Conservation (phyloP, 2,888 invertebrate species). For the Germaria angustata region DNA sequence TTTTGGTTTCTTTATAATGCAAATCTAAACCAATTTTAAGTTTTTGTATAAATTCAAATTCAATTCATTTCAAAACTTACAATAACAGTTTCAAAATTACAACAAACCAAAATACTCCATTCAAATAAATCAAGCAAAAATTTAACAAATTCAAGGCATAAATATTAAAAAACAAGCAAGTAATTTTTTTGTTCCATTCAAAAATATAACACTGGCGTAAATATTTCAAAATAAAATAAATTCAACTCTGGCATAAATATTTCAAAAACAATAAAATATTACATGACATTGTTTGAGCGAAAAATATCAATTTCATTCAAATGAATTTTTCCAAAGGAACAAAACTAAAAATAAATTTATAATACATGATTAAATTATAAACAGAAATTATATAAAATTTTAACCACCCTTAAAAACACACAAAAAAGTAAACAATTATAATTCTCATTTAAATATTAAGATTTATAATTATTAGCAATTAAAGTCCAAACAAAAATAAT, state of each 20-base stretch:
- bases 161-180: conserved; percentile 58
- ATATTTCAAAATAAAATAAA: conserved; percentile 43
- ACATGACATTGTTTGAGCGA: conserved; percentile 66
- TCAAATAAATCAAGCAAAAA: conserved; percentile 65
- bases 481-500: conserved; percentile 60
- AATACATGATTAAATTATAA: conserved; percentile 56
- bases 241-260: conserved; percentile 48
- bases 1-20: conserved; percentile 56
- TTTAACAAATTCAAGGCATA: conserved; percentile 69
- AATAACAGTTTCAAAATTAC: conserved; percentile 58
- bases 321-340: conserved; percentile 18
- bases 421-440: conserved; percentile 47
- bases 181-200: conserved; percentile 34
- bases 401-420: conserved; percentile 52
- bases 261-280: conserved; percentile 62
- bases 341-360: conserved; percentile 46
- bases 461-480: conserved; percentile 66
- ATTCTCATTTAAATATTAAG: conserved; percentile 69
- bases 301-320: conserved; percentile 29
- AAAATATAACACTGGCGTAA: conserved; percentile 45
- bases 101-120: conserved; percentile 50
- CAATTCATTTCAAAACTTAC: conserved; percentile 44
- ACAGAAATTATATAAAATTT: conserved; percentile 56
- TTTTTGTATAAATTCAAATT: conserved; percentile 48
- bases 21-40: conserved; percentile 74